Base-by-base conservation (phyloP, 2,113 vertebrate genomes). In the Isichthys henryi region DNA sequence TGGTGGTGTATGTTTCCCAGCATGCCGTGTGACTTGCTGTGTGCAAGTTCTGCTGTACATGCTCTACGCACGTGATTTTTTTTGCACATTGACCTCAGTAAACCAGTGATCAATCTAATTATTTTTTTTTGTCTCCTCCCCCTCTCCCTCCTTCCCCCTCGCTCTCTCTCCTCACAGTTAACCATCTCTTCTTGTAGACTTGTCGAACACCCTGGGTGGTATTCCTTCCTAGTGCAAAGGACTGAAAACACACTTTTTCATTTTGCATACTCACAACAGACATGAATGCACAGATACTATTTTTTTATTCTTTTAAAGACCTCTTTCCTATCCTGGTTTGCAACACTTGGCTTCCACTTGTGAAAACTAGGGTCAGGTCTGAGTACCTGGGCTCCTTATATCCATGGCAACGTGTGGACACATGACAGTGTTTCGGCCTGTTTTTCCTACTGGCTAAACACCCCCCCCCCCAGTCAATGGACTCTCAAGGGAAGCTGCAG, bases 101-200 rank as follows among this genome's bases (percentile, higher is more conserved):
- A n/a, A n/a, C n/a, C n/a, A n/a, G n/a, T n/a, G n/a, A n/a, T n/a
- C n/a, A n/a, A n/a, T n/a, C 90, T 93, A 92, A 93, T 90, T 58
- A 23, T 86, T 27, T 90, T 88, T 88, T 56, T 88, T 9, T 90
- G n/a, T 89, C 23, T 90, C 21, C 31, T 66, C 19, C 56, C 66
- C 27, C 89, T 80, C 89, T 88, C 86, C 85, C 53, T 92, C 90
- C 53, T 92, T 21, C 92, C 53, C 92, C 89, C 89, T 53, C 50
- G 15, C 15, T 85, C 23, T 88, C 83, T 93, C 94, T 90, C 90
- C 93, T 94, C 96, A 82, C 87, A 99, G 98, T 96, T 99, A 99
- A 98, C 97, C 96, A 96, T 93, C 95, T 96, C 96, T 95, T 21
- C 62, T 58, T 90, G 0, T 95, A 95, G 96, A 93, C 91, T 95